These are phyloP conservation scores for Xiphydria camelus DNA, from an alignment of 2,888 invertebrate species.

Conservation along the genomic window DNA sequence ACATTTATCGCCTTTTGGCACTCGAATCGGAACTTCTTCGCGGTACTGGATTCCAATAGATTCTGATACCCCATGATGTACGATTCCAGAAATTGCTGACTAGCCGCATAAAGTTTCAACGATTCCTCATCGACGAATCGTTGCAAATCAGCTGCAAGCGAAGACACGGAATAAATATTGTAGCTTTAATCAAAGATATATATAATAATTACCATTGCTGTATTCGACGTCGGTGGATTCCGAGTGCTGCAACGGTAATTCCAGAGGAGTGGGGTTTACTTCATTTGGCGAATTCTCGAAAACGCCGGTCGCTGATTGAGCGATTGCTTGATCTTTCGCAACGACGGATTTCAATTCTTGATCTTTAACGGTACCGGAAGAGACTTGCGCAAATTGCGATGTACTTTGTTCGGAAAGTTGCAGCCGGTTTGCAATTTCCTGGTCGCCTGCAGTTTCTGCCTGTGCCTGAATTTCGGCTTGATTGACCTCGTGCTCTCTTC, in stretches of 20 bases:
- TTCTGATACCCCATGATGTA: slow-evolving; percentile 66
- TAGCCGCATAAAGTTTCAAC: slow-evolving; percentile 63
- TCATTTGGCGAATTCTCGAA: slow-evolving; percentile 8
- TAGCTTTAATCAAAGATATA: too few species aligned
- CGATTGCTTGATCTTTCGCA: too few species aligned
- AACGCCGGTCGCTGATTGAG: too few species aligned
- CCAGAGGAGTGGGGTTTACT: slow-evolving; percentile 6
- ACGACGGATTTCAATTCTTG: slow-evolving; percentile 19
- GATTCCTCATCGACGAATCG: slow-evolving; percentile 61
- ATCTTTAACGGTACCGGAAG: slow-evolving; percentile 1
- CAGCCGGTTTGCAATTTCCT: neutral
- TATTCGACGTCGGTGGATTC: too few species aligned
- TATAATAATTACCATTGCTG: too few species aligned
- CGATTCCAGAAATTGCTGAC: slow-evolving; percentile 63
- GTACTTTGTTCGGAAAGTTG: too few species aligned
- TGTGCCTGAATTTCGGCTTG: slow-evolving; percentile 55
- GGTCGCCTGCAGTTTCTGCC: slow-evolving; percentile 20
- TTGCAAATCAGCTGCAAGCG: slow-evolving; percentile 21
- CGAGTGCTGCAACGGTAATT: too few species aligned
- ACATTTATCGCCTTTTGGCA: slow-evolving; percentile 86
- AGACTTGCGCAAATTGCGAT: too few species aligned
- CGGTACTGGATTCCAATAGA: slow-evolving; percentile 63
- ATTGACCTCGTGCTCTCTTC: slow-evolving; percentile 61
- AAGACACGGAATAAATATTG: too few species aligned
- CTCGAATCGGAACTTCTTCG: slow-evolving; percentile 80